Conservation (phyloP, 2,888 invertebrate genomes). For the Sarcophaga subvicina region DNA sequence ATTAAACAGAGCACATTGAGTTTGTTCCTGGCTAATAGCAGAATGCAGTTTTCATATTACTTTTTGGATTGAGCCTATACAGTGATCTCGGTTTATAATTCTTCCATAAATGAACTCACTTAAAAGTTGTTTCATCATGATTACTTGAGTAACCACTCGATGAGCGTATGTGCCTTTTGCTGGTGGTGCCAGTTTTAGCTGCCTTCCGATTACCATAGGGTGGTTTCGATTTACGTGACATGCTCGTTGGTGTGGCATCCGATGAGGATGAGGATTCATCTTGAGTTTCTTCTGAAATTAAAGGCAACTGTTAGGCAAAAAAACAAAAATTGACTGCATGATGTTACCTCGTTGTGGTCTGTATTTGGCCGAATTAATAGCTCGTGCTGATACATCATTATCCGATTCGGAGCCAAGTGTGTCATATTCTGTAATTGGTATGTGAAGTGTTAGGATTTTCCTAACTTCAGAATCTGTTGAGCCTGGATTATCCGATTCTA, state of each 20-base stretch:
- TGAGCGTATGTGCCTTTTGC: conserved; percentile 88
- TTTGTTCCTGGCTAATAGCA: neutral
- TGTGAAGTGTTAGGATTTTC: conserved; percentile 95
- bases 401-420: conserved; percentile 90
- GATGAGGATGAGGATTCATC: conserved; percentile 91
- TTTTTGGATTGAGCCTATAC: too few species aligned
- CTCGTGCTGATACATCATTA: conserved; percentile 89
- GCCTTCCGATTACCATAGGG: conserved; percentile 88
- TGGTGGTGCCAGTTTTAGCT: conserved; percentile 83
- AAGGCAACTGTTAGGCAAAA: conserved; percentile 5
- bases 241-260: conserved; percentile 88
- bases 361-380: conserved; percentile 82
- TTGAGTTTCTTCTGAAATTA: conserved; percentile 83
- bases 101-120: conserved; percentile 81
- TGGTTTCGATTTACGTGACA: conserved; percentile 87
- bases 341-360: conserved; percentile 80
- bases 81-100: neutral
- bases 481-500: conserved; percentile 97
- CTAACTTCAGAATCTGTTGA: conserved; percentile 97
- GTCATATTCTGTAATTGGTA: conserved; percentile 97
- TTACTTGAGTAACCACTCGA: conserved; percentile 92
- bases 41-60: neutral
- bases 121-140: conserved; percentile 93
- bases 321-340: neutral
- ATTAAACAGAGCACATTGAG: too few species aligned